These are phyloP conservation scores for Mnemiopsis leidyi DNA, from an alignment of 37 sponge, comb jelly and placozoan species.

Conservation along the genomic window DNA sequence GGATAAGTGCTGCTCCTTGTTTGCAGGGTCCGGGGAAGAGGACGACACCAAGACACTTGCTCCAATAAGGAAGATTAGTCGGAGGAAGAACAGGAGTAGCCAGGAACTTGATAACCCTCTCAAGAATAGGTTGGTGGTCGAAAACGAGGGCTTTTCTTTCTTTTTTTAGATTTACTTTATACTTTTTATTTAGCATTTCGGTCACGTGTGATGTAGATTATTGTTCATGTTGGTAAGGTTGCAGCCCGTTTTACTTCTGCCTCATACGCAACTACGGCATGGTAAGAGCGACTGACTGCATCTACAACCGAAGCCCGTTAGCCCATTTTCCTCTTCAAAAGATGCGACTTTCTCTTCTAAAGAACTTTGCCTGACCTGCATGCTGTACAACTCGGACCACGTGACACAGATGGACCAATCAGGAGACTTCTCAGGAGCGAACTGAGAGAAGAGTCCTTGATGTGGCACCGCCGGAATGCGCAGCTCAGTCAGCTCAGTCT, in stretches of 20 bases:
- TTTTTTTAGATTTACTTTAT: too few relatives aligned
- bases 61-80: neutral
- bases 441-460: neutral
- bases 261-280: too few relatives aligned
- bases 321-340: neutral
- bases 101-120: neutral
- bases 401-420: too few relatives aligned
- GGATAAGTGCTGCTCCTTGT: too few relatives aligned
- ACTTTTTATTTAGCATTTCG: too few relatives aligned
- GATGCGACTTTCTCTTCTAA: neutral
- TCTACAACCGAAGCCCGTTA: neutral
- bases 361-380: neutral
- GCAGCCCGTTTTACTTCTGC: too few relatives aligned
- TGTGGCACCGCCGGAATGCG: neutral
- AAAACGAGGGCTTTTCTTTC: too few relatives aligned
- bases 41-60: neutral
- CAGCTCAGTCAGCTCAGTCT: neutral
- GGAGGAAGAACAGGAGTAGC: neutral
- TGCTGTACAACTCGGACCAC: neutral
- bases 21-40: constrained; percentile 36
- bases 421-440: neutral
- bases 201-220: too few relatives aligned
- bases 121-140: neutral
- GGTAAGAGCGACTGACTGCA: too few relatives aligned
- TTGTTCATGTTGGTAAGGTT: too few relatives aligned